Conservation (phyloP, 1,140 invertebrate species). For the Sarcophaga bullata region DNA sequence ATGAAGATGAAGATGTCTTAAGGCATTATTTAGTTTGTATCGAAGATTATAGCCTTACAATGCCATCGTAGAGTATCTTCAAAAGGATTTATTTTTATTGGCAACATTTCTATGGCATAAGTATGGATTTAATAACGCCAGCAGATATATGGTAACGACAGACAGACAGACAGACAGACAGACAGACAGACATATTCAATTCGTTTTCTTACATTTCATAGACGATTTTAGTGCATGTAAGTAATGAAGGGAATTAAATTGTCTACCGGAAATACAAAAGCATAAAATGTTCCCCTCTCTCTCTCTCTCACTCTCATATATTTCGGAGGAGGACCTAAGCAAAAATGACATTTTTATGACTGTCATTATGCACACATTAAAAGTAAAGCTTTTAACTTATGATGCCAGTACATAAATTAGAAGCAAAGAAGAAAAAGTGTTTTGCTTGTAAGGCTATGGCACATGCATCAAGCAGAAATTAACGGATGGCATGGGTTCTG, state of each 20-base stretch:
- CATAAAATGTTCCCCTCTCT: too few species aligned
- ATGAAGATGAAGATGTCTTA: not conserved
- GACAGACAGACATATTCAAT: too few species aligned
- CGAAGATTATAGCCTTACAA: not conserved
- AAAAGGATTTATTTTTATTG: slow-evolving; percentile 17
- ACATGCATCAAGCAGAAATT: too few species aligned
- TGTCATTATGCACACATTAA: not conserved
- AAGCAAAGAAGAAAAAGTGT: too few species aligned
- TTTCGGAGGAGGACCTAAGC: not conserved
- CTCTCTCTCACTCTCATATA: too few species aligned
- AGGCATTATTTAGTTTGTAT: not conserved
- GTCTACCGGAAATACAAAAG: not conserved
- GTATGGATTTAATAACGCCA: not conserved
- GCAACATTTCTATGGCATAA: slow-evolving; percentile 9
- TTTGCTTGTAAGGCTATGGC: too few species aligned
- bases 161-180: too few species aligned
- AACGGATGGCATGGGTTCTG: too few species aligned
- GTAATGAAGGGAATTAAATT: not conserved
- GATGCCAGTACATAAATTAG: too few species aligned
- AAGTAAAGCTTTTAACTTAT: not conserved
- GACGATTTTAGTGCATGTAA: not conserved
- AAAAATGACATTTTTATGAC: not conserved
- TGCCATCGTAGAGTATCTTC: not conserved
- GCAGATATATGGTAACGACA: not conserved
- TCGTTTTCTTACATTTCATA: not conserved